Base-by-base conservation (phyloP, 2,888 invertebrate species). In the Resseliella maxima region DNA sequence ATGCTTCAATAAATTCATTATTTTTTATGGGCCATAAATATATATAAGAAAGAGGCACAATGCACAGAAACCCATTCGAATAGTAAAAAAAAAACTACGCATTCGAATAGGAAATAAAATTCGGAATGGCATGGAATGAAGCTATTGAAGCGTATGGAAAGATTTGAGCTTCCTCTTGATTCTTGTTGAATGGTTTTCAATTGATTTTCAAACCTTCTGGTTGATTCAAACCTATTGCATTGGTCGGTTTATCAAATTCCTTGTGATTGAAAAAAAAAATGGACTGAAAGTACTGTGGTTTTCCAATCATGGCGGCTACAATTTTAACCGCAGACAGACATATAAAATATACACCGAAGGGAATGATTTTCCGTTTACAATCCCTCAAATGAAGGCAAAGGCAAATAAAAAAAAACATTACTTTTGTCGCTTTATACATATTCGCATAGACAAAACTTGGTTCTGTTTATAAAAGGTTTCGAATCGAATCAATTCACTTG, bases 401-500 rank as follows among this genome's bases (percentile, higher is more conserved):
- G 21, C 10, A 50, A 18, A 50, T 18, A 50, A 59, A 15, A 8
- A 50, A 41, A 5, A 5, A 41, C 5, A 41, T 8, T 41, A 41
- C 5, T 24, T 3, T 3, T 31, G 31, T 72, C 72, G 72, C 3
- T 72, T 0, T 72, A 15, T 35, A 0, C 31, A 27, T n/a, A 24
- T 3, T 12, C 31, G 15, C 12, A 18, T 31, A 72, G 18, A 1
- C 31, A 31, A 59, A n/a, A 72, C n/a, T 31, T 72, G 6, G 72
- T 72, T 72, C 72, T 72, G 72, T 72, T 72, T 72, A 72, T 35
- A 72, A 72, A 41, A 72, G 72, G 72, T n/a, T 72, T 72, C 72
- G 59, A 59, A 59, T 59, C 35, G 31, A 72, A 31, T 72, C 10
- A 8, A 72, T 72, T 31, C 31, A 72, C 72, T 59, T 59, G 59